These are phyloP conservation scores for Machimus atricapillus DNA, from an alignment of 2,888 invertebrate genomes.

Conservation along the genomic window DNA sequence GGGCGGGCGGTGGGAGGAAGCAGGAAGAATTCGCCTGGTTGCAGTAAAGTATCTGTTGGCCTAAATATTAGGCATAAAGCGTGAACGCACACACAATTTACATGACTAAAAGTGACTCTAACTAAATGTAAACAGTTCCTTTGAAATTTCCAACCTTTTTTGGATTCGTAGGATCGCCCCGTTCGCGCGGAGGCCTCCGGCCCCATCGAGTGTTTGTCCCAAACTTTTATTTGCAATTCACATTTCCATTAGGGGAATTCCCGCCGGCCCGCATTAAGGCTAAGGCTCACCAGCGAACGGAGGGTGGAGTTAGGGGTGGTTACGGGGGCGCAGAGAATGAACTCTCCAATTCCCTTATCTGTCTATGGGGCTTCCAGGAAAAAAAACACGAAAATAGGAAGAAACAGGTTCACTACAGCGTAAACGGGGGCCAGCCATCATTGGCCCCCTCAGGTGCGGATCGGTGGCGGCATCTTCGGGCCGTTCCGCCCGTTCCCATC, in stretches of 20 bases:
- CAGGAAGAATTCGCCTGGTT: background rate
- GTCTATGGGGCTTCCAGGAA: background rate
- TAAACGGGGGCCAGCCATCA: background rate
- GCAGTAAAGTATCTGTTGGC: background rate
- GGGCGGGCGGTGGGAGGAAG: background rate
- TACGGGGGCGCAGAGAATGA: background rate
- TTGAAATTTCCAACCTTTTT: conserved; percentile 7
- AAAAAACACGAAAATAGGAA: background rate
- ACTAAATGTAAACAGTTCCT: background rate
- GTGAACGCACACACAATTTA: background rate
- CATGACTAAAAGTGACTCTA: background rate
- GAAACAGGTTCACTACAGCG: background rate
- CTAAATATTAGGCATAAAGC: conserved; percentile 23
- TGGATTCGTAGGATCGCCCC: background rate
- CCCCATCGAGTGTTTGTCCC: background rate
- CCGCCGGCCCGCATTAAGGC: background rate
- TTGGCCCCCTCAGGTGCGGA: background rate
- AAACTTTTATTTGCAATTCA: conserved; percentile 27
- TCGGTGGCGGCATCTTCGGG: background rate
- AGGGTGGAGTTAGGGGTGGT: too few species aligned
- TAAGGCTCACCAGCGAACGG: background rate
- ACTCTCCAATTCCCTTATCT: background rate
- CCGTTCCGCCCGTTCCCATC: background rate
- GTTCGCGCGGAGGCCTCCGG: background rate
- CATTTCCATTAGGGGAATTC: conserved; percentile 31